phyloP scores from a whole-genome alignment of 2,888 invertebrate genomes.

The Drosophila planitibia region DNA sequence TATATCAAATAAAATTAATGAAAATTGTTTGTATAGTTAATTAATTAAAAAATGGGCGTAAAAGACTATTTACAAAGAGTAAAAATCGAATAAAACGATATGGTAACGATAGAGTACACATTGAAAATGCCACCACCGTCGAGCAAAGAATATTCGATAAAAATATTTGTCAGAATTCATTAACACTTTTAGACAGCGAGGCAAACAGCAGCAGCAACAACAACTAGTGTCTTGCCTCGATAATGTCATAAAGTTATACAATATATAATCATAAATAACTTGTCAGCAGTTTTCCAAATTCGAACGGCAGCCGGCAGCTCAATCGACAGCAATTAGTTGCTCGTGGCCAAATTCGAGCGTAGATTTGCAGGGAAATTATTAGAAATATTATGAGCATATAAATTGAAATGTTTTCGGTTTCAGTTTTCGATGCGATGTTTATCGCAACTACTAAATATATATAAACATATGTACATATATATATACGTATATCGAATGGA shows the following conservation, averaged over 20 bases:
- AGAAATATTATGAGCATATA: slow-evolving; percentile 25
- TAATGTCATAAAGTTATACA: slow-evolving; percentile 42
- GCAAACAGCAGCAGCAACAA: slow-evolving; percentile 11
- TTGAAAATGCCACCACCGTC: slow-evolving; percentile 34
- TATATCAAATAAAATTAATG: rapidly evolving
- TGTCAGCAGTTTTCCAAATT: slow-evolving; percentile 82
- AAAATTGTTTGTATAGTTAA: neutral
- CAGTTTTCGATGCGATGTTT: slow-evolving; percentile 42
- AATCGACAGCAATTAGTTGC: slow-evolving; percentile 79
- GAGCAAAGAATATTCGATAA: slow-evolving; percentile 14
- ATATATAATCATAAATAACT: slow-evolving; percentile 73
- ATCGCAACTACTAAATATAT: slow-evolving; percentile 43
- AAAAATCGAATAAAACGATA: neutral
- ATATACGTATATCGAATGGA: slow-evolving; percentile 29
- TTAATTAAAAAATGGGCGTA: neutral
- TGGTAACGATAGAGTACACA: neutral
- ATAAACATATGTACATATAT: slow-evolving; percentile 1
- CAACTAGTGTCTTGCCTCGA: slow-evolving; percentile 32
- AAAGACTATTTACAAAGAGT: neutral
- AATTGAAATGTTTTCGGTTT: slow-evolving; percentile 10
- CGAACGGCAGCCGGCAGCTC: slow-evolving; percentile 39
- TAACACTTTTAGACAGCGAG: slow-evolving; percentile 51
- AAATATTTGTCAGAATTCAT: slow-evolving; percentile 62
- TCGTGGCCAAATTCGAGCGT: slow-evolving; percentile 57
- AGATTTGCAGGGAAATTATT: slow-evolving; percentile 56